Conservation (phyloP, 1,140 invertebrate species). For the Drosophila sp. region DNA sequence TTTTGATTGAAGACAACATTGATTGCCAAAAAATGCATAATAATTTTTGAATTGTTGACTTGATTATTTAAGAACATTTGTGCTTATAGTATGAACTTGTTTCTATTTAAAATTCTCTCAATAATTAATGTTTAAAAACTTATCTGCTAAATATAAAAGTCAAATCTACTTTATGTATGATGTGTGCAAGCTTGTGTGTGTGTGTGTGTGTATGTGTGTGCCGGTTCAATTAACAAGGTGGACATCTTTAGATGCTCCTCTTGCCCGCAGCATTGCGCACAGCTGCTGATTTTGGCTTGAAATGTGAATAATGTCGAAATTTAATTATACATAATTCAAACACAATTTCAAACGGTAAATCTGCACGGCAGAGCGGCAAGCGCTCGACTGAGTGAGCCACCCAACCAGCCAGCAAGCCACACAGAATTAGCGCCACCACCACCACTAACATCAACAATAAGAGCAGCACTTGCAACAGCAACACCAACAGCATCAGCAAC, state of each 20-base stretch:
- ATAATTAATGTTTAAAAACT: neutral
- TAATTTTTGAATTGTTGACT: too few relatives aligned
- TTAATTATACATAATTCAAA: constrained; percentile 81
- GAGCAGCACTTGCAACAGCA: constrained; percentile 27
- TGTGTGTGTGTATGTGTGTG: neutral
- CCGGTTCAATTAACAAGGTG: constrained; percentile 4
- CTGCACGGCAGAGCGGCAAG: constrained; percentile 39
- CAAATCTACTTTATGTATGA: neutral
- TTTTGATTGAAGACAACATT: too few relatives aligned
- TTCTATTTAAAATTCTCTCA: too few relatives aligned
- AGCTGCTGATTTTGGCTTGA: constrained; percentile 55
- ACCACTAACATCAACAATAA: constrained; percentile 9
- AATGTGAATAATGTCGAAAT: constrained; percentile 78
- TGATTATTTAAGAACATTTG: too few relatives aligned
- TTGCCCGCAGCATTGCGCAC: constrained; percentile 19
- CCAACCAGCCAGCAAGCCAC: constrained; percentile 36
- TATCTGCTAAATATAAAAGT: neutral
- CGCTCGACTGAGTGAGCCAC: constrained; percentile 60
- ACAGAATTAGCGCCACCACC: constrained; percentile 41
- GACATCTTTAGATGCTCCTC: neutral
- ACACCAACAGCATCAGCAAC: neutral
- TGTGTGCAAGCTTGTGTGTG: neutral
- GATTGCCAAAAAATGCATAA: too few relatives aligned
- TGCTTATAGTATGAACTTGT: too few relatives aligned
- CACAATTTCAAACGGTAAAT: constrained; percentile 70